These are phyloP conservation scores for Phoebastria nigripes DNA, from an alignment of 2,797 vertebrate species.

Conservation along the genomic window DNA sequence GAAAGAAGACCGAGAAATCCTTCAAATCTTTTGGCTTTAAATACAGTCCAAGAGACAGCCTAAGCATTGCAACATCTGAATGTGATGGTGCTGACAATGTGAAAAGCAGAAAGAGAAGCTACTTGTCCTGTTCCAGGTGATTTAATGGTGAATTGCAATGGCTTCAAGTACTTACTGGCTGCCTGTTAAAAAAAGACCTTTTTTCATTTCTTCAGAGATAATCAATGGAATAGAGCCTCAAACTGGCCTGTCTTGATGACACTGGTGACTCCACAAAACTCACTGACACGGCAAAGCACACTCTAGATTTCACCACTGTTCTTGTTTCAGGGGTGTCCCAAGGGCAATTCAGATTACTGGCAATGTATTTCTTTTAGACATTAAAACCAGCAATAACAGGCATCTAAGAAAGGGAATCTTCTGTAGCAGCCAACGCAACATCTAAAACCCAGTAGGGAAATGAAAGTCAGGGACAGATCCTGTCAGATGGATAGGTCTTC, in stretches of 20 bases:
- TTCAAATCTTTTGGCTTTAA: background rate
- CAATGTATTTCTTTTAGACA: background rate
- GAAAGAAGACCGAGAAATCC: background rate
- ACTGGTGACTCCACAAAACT: background rate
- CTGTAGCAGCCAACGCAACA: accelerated
- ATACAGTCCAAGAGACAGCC: background rate
- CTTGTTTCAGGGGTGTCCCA: background rate
- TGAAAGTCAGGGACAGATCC: background rate
- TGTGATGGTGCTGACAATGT: background rate
- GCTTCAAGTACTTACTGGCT: background rate
- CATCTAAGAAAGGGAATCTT: background rate
- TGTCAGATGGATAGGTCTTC: background rate
- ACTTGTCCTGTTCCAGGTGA: background rate
- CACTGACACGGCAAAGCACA: background rate
- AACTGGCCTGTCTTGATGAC: background rate
- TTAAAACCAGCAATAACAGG: background rate
- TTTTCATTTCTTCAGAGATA: background rate
- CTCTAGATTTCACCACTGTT: background rate
- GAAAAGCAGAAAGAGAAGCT: background rate
- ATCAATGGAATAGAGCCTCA: background rate
- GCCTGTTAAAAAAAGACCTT: background rate
- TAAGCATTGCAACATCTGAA: background rate
- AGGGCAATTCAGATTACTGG: background rate
- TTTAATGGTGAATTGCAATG: background rate
- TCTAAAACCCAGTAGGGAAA: background rate